Evolutionary conservation across 1,140 invertebrate genomes (phyloP), one percentile per base, ranked within the genome.

Genomic region (Pachypsylla venusta): DNA sequence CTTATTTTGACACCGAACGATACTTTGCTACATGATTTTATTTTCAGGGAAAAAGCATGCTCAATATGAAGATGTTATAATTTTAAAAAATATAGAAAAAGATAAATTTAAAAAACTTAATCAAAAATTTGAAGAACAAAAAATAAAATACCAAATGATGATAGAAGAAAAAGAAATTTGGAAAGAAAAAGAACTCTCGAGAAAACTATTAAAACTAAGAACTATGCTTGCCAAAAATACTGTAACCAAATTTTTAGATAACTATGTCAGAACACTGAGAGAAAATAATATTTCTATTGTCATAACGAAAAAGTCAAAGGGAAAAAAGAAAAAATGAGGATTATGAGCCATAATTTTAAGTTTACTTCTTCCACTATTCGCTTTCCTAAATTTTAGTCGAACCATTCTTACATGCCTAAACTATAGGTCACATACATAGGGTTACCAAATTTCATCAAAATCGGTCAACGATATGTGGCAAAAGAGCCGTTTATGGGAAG

Each of bases 251-350:
- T 48, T 48, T 19, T 48, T 48, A 22, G 22, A 48, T 22, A 48
- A 48, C 42, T 48, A 48, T 48, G 42, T 48, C 3, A 48, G n/a
- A 48, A 19, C 42, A 19, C 22, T 48, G 42, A 4, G 42, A n/a
- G 42, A 48, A 48, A 48, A 48, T n/a, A 48, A 48, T 48, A 48
- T 48, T 19, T n/a, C 42, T n/a, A 48, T 48, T 48, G 42, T 48
- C 3, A 48, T 48, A n/a, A 48, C 42, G n/a, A 48, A 48, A n/a
- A 48, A 48, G 22, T 48, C 42, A 3, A 48, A 48, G 22, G 42
- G 42, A n/a, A 48, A 48, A 48, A 48, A 48, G 42, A 48, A 48
- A 19, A 48, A 48, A 48, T n/a, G n/a, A n/a, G n/a, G n/a, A n/a
- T n/a, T n/a, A n/a, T n/a, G n/a, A n/a, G n/a, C n/a, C n/a, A n/a